Base-by-base conservation (phyloP, 2,797 vertebrate genomes). In the Parotocinclus haroldoi region DNA sequence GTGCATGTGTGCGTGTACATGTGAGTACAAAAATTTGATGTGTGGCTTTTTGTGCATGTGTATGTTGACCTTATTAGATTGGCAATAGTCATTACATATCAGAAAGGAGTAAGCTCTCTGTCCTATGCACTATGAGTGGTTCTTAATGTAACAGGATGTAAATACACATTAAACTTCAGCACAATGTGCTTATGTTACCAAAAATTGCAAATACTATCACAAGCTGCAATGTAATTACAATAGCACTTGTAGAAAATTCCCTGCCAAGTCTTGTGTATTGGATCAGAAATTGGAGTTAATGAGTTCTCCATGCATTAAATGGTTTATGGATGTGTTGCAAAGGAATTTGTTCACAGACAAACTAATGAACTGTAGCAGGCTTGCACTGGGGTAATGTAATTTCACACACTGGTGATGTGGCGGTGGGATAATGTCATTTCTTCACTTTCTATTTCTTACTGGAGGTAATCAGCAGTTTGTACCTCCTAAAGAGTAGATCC, bases 291-390 rank as follows among this genome's bases (percentile, higher is more conserved):
- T 11, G 10, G n/a, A 11, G n/a, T 44, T 44, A 10, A 44, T 44
- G 42, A 10, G 12, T 13, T 10, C 4, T 27, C 42, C 10, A 9
- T 13, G 12, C 42, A 44, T 13, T 10, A 44, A 44, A 44, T 27
- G 27, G 27, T 27, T 27, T 27, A 44, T 44, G 3, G 2, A 17
- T 53, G 57, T 56, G 50, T 6, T 44, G n/a, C 13, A 13, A 9
- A 51, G 39, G 50, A 52, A 66, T 66, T 57, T 53, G 55, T 67
- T 10, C 44, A 46, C 44, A 55, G 51, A 59, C 46, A 63, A 78
- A 69, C 72, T 81, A 83, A 83, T 80, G 79, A 81, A 75, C 77
- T 76, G 74, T 83, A 78, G 71, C 66, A 59, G 72, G 75, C 71
- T 80, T 75, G 73, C 64, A 66, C 71, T 38, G 49, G 38, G 40